Evolutionary conservation across 2,797 vertebrate species (phyloP).

Genomic region (Ceryle rudis): DNA sequence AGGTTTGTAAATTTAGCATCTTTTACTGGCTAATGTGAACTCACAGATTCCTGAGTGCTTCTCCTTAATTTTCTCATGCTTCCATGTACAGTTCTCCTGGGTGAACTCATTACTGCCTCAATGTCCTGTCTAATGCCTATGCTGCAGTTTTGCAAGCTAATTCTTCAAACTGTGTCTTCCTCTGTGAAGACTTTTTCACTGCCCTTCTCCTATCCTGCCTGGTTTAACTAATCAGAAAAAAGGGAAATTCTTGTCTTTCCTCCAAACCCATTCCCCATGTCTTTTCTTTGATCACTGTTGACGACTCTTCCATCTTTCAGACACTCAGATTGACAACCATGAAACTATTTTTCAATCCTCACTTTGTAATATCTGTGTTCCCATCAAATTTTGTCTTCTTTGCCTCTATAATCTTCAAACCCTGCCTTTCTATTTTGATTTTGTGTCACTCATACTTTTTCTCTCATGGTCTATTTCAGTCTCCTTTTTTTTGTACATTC

Average conservation of each 20-base stretch:
- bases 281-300: not conserved
- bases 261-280: not conserved
- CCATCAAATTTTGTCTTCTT: not conserved
- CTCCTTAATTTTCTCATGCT: not conserved
- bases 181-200: not conserved
- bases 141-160: not conserved
- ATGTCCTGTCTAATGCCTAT: not conserved
- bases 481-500: not conserved
- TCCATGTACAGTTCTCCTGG: not conserved
- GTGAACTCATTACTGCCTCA: not conserved
- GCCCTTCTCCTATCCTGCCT: rapidly evolving
- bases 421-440: not conserved
- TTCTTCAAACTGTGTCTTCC: not conserved
- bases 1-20: conserved; percentile 17
- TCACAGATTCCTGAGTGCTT: not conserved
- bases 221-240: not conserved
- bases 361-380: conserved; percentile 21
- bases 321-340: not conserved
- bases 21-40: not conserved
- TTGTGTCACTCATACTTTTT: conserved; percentile 36
- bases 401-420: conserved; percentile 5
- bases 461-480: not conserved
- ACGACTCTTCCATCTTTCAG: not conserved
- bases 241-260: conserved; percentile 20
- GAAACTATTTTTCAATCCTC: conserved; percentile 52